A percentile compares a stretch with the other conserved stretches of the same genome.
Conservation (phyloP, 1,140 invertebrate genomes). For the Zaprionus vittiger region DNA sequence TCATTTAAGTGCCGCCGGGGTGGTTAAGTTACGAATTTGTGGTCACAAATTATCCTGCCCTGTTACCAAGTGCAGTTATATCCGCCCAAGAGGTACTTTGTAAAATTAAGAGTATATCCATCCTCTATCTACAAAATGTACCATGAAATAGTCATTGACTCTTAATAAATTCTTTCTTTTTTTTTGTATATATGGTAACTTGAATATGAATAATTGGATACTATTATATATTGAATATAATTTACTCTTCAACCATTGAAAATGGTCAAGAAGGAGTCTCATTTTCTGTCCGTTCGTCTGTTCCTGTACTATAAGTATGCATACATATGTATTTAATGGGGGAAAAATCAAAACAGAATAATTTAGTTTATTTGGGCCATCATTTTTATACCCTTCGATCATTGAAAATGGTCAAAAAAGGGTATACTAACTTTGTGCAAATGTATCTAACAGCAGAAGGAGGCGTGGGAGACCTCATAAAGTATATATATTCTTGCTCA, state of each 20-base stretch:
- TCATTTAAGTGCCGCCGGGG: constrained; percentile 58
- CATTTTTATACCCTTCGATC: no score
- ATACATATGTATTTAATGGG: no score
- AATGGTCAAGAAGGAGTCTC: no score
- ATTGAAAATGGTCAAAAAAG: no score
- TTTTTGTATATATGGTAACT: neutral
- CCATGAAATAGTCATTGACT: neutral
- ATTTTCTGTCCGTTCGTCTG: no score
- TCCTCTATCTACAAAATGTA: neutral
- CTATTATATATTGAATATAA: neutral
- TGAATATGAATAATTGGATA: neutral
- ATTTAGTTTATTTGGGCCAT: no score
- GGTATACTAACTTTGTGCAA: no score
- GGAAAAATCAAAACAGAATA: no score
- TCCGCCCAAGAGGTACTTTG: neutral
- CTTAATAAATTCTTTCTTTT: neutral
- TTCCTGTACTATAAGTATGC: no score
- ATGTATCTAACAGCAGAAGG: no score
- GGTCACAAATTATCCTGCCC: constrained; percentile 24
- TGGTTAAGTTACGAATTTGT: constrained; percentile 42
- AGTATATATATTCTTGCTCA: no score
- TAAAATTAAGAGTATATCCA: neutral
- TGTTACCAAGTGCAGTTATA: constrained; percentile 1
- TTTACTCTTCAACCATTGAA: neutral
- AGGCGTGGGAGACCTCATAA: no score